Percentiles rank a stretch among this genome's conserved stretches.
Conservation (phyloP, 2,888 invertebrate species). For the Drosophila prolongata region DNA sequence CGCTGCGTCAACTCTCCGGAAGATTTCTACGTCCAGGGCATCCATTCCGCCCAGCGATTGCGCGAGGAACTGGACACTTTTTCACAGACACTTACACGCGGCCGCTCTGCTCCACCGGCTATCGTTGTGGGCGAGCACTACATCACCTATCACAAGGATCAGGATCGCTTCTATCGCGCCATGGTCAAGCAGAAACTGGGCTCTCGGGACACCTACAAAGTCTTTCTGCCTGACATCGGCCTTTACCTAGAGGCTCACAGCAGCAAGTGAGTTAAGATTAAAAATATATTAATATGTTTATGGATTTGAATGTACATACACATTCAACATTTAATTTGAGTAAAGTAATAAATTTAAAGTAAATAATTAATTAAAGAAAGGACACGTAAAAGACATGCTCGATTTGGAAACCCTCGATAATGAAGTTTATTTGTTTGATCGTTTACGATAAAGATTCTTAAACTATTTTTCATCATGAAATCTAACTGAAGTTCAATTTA, state of each 20-base stretch:
- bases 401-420: no score
- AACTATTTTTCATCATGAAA: no score
- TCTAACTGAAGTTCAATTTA: background rate
- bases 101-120: background rate
- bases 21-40: conserved; percentile 86
- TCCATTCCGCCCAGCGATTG: conserved; percentile 22
- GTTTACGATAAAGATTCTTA: no score
- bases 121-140: conserved; percentile 86
- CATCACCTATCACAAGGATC: conserved; percentile 85
- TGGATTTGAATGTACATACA: no score
- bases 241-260: conserved; percentile 84
- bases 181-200: conserved; percentile 77
- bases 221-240: conserved; percentile 89
- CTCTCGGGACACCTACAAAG: conserved; percentile 84
- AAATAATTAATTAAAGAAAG: no score
- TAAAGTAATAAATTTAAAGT: no score
- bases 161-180: conserved; percentile 88
- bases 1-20: conserved; percentile 87
- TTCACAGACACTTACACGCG: conserved; percentile 52
- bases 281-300: no score
- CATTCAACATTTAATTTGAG: no score
- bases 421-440: no score
- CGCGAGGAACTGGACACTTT: conserved; percentile 51
- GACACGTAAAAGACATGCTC: no score
- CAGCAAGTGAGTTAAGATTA: conserved; percentile 28